Base-by-base conservation (phyloP, 2,113 vertebrate genomes). In the Solea solea region DNA sequence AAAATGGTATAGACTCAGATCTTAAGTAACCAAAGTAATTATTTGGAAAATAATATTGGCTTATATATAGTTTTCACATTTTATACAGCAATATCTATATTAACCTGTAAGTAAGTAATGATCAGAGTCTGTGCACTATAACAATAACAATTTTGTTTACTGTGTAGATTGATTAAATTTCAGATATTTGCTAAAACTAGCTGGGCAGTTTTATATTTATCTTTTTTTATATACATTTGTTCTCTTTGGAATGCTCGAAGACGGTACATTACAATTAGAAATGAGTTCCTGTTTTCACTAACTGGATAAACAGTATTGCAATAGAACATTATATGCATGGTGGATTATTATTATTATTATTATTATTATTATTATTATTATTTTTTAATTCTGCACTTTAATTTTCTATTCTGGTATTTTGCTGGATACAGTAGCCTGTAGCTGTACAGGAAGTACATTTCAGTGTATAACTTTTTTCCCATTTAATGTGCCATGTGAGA, bases 331-430 rank as follows among this genome's bases (percentile, higher is more conserved):
- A 66, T 50, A 70, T 65, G 39, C 51, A 52, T 76, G 52, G 58
- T 65, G 42, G 80, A 67, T 16, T 1, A 53, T 40, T 21, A 21
- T 21, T 21, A 21, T 21, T 21, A 21, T 21, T 21, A 21, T 21
- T n/a, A 67, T 16, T 1, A 53, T 40, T 21, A 21, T 21, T 21
- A 21, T 21, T 21, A 21, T 21, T 21, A 21, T 21, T n/a, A n/a
- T 21, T 21, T 21, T 67, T 7, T 52, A 45, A 55, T 74, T 34
- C 51, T 83, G 86, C 90, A 90, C 86, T 91, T 89, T 87, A 88
- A 13, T 78, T 81, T 82, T 53, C 51, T 50, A 16, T 77, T 11
- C 4, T 63, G 25, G 16, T 54, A 4, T 54, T 27, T 66, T 57
- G 57, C 50, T 55, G 39, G 14, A 25, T 15, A 55, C 25, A 54